Evolutionary conservation across 2,888 invertebrate species (phyloP).

Genomic region (Drosophila dives): DNA sequence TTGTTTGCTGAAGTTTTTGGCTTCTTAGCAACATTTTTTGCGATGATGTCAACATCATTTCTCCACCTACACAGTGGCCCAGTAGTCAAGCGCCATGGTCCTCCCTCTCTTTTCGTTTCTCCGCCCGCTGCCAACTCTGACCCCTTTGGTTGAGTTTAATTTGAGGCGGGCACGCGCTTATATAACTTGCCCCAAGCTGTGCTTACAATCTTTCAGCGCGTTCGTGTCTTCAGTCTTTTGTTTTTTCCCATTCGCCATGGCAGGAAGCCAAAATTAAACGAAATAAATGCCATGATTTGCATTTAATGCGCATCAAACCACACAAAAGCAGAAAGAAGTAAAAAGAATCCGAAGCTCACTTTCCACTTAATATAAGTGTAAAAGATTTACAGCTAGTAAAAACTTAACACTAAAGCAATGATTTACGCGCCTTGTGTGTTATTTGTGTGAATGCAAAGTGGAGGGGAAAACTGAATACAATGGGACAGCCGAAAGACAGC

Average conservation of each 20-base stretch:
- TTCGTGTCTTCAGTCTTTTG: slow-evolving; percentile 75
- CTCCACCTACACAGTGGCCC: slow-evolving; percentile 77
- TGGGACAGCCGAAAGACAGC: slow-evolving; percentile 39
- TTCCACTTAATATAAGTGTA: slow-evolving; percentile 52
- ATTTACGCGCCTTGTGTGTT: slow-evolving; percentile 34
- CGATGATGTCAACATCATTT: slow-evolving; percentile 81
- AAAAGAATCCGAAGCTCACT: slow-evolving; percentile 22
- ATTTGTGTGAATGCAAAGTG: neutral
- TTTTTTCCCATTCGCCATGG: slow-evolving; percentile 49
- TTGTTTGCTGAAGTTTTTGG: slow-evolving; percentile 29
- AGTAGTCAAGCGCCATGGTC: slow-evolving; percentile 2
- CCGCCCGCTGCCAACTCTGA: slow-evolving; percentile 27
- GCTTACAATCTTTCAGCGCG: slow-evolving; percentile 46
- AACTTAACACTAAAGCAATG: slow-evolving; percentile 42
- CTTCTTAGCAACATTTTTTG: slow-evolving; percentile 74
- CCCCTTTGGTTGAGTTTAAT: slow-evolving; percentile 56
- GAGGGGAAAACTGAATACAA: slow-evolving; percentile 35
- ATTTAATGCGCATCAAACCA: slow-evolving; percentile 45
- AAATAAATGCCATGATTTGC: slow-evolving; percentile 60
- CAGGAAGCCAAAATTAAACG: slow-evolving; percentile 53
- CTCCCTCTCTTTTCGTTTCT: slow-evolving; percentile 6
- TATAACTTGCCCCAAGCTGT: slow-evolving; percentile 58
- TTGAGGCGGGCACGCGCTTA: slow-evolving; percentile 72
- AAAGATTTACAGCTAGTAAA: slow-evolving; percentile 46
- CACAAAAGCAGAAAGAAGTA: neutral